A percentile compares a stretch with the other conserved stretches of the same genome.
Evolutionary conservation across 2,797 vertebrate genomes (phyloP).

Genomic region (Myotis findleyi): DNA sequence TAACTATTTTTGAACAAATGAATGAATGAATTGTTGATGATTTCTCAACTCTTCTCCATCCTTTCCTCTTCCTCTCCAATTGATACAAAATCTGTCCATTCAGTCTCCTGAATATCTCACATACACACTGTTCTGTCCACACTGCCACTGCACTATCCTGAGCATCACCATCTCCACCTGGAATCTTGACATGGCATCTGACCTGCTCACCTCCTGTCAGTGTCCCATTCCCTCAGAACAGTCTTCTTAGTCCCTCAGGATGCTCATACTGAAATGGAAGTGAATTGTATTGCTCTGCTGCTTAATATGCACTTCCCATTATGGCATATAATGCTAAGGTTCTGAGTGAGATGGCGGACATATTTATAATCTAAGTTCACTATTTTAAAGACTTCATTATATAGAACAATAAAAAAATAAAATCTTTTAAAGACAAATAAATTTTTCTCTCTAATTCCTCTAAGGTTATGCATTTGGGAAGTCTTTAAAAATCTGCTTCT

Average conservation of each 20-base stretch:
- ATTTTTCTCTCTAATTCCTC: background rate
- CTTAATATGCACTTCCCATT: background rate
- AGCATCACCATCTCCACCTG: background rate
- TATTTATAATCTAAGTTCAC: background rate
- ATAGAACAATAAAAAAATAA: background rate
- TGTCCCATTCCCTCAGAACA: background rate
- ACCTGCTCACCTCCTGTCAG: background rate
- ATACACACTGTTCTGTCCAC: background rate
- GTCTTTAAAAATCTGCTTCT: conserved; percentile 17
- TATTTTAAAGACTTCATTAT: background rate
- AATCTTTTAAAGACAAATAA: conserved; percentile 35
- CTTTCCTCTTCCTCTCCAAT: background rate
- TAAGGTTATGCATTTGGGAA: conserved; percentile 22
- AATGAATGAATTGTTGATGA: background rate
- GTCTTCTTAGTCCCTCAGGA: background rate
- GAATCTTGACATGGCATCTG: background rate
- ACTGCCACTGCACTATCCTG: background rate
- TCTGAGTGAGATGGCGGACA: background rate
- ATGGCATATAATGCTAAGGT: background rate
- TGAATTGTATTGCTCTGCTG: background rate
- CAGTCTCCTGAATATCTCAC: background rate
- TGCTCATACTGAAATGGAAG: background rate
- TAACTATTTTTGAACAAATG: background rate
- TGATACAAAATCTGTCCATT: background rate
- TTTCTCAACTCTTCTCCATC: background rate